phyloP scores from a whole-genome alignment of 2,888 invertebrate species.

The Sabatieria punctata region DNA sequence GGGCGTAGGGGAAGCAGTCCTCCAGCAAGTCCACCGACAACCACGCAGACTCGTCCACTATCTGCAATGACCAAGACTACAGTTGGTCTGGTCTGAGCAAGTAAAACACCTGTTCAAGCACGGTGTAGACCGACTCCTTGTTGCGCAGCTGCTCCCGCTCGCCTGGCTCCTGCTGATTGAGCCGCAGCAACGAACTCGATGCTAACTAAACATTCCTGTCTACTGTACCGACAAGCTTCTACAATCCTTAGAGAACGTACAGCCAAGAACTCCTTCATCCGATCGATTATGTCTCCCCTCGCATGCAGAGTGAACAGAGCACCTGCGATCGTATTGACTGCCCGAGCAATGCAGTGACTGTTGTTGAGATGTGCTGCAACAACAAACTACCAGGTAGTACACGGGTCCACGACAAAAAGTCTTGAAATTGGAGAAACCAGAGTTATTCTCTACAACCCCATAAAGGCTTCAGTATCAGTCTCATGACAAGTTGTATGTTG shows the following conservation, averaged over 20 bases:
- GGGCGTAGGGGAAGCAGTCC: slow-evolving; percentile 94
- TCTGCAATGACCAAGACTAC: too few species aligned
- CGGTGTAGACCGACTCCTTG: slow-evolving; percentile 84
- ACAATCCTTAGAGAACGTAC: slow-evolving; percentile 32
- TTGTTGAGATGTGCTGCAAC: slow-evolving; percentile 92
- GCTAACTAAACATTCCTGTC: slow-evolving; percentile 60
- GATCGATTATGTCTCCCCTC: slow-evolving; percentile 83
- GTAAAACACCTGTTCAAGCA: slow-evolving; percentile 64
- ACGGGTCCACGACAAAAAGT: too few species aligned
- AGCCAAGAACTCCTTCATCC: slow-evolving; percentile 80
- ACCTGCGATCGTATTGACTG: slow-evolving; percentile 85
- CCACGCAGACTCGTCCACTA: slow-evolving; percentile 94
- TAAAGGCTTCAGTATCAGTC: too few species aligned
- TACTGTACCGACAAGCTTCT: too few species aligned
- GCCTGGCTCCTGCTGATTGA: slow-evolving; percentile 87
- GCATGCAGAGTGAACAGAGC: slow-evolving; percentile 90
- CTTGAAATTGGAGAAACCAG: too few species aligned
- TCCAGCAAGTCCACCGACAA: slow-evolving; percentile 95
- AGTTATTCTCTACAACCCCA: too few species aligned
- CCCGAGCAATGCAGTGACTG: slow-evolving; percentile 90
- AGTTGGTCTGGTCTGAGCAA: too few species aligned
- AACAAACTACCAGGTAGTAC: too few species aligned
- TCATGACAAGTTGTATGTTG: too few species aligned
- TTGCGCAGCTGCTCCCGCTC: slow-evolving; percentile 83
- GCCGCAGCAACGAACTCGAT: slow-evolving; percentile 75